Percentiles rank a stretch among this genome's conserved stretches.
These are phyloP conservation scores for Sylvilagus floridanus DNA, from an alignment of 2,797 vertebrate species.

Conservation along the genomic window DNA sequence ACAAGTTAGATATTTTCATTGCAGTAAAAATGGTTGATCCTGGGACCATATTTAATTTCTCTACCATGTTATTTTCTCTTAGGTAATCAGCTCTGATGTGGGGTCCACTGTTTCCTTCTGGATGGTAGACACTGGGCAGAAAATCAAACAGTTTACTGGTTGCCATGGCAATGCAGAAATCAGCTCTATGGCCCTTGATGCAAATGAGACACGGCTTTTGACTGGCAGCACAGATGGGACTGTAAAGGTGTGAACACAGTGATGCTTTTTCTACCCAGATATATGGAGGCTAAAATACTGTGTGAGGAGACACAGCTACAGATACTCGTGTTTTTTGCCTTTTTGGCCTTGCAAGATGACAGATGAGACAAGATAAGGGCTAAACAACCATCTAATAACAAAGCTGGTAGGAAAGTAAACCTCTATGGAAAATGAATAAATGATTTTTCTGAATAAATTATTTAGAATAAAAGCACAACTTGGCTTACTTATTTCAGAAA, in stretches of 20 bases:
- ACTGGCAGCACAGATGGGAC: constrained; percentile 89
- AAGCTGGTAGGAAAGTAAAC: constrained; percentile 52
- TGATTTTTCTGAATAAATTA: constrained; percentile 68
- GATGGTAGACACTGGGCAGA: constrained; percentile 92
- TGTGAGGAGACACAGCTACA: background rate
- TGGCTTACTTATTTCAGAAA: constrained; percentile 63
- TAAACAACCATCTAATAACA: background rate
- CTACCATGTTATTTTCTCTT: constrained; percentile 70
- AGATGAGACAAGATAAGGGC: background rate
- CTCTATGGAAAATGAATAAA: constrained; percentile 63
- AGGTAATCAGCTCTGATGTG: constrained; percentile 91
- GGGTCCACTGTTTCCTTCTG: constrained; percentile 91
- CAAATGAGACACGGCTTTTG: constrained; percentile 89
- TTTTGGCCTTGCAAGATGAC: constrained; percentile 30
- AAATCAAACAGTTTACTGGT: constrained; percentile 91
- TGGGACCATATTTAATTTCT: constrained; percentile 53
- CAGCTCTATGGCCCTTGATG: constrained; percentile 89
- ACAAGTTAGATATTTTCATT: constrained; percentile 25
- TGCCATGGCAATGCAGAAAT: constrained; percentile 92
- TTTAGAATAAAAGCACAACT: constrained; percentile 44
- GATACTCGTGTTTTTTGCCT: background rate
- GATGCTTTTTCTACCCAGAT: constrained; percentile 33
- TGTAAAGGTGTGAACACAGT: constrained; percentile 86
- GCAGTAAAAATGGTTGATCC: constrained; percentile 69
- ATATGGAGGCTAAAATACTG: background rate